phyloP scores from a whole-genome alignment of 2,113 vertebrate species.

The Amblyopsis rosae region DNA sequence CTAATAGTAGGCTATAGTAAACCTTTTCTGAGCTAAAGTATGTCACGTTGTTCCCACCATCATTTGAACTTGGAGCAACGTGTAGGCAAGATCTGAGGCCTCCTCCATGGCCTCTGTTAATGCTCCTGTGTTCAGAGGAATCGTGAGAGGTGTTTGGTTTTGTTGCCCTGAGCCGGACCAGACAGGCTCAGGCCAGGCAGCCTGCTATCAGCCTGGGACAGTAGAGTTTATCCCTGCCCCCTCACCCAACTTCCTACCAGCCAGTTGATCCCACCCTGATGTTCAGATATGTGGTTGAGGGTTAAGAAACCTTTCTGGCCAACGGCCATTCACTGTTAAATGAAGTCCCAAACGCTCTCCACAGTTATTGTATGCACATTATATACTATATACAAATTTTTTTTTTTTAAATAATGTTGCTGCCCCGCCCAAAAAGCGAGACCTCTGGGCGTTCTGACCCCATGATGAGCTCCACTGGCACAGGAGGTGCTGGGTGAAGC shows the following conservation, averaged over 20 bases:
- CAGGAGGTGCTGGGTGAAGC: constrained; percentile 11
- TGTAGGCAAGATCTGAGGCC: constrained; percentile 22
- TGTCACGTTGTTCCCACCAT: background rate
- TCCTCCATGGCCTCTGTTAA: constrained; percentile 8
- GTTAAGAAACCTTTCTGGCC: no score
- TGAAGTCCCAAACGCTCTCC: no score
- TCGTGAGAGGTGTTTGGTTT: constrained; percentile 48
- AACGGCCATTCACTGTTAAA: no score
- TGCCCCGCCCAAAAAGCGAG: no score
- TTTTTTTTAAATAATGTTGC: no score
- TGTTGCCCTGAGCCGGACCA: constrained; percentile 40
- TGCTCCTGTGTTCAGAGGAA: constrained; percentile 39
- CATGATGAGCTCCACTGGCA: no score
- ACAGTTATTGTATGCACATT: no score
- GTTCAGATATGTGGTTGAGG: background rate
- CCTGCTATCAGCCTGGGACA: constrained; percentile 28
- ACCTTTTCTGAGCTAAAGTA: constrained; percentile 1
- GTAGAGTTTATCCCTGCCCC: background rate
- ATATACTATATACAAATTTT: no score
- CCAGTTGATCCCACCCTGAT: background rate
- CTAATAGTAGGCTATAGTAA: no score
- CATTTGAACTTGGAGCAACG: constrained; percentile 17
- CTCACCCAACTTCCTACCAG: background rate
- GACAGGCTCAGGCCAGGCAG: constrained; percentile 21
- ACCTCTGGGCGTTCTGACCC: no score